Percentiles rank a stretch among this genome's conserved stretches.
Conservation (phyloP, 2,113 vertebrate species). For the Lepus americanus region DNA sequence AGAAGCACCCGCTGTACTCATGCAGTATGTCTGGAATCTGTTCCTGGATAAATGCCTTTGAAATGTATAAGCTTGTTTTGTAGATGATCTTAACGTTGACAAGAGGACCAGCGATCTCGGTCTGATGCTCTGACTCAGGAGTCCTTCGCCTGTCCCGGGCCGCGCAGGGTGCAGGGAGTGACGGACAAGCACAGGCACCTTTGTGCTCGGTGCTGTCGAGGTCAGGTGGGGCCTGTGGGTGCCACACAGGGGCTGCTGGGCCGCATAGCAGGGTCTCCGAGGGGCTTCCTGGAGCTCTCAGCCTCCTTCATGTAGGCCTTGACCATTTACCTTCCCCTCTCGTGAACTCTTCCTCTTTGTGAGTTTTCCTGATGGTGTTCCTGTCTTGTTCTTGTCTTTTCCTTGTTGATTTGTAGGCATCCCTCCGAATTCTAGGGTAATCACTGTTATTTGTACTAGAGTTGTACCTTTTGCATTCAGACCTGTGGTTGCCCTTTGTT, state of each 20-base stretch:
- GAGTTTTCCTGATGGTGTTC: background rate
- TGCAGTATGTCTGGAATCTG: background rate
- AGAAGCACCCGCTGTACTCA: background rate
- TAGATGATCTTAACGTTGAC: background rate
- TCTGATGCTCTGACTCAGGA: background rate
- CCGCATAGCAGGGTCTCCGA: fast-evolving
- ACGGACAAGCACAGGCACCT: too few relatives aligned
- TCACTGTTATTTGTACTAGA: background rate
- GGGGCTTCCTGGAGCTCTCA: background rate
- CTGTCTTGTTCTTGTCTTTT: background rate
- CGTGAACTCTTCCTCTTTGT: background rate
- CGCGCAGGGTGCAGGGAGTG: background rate
- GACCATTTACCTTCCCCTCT: background rate
- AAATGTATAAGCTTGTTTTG: background rate
- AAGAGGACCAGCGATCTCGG: background rate
- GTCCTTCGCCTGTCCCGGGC: too few relatives aligned
- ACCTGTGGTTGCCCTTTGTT: background rate
- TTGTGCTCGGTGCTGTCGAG: background rate
- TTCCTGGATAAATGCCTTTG: background rate
- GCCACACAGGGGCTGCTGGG: background rate
- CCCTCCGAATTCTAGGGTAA: background rate
- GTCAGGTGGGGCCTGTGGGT: background rate
- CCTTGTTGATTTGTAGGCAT: background rate
- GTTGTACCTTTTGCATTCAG: background rate
- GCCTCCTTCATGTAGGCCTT: background rate